Evolutionary conservation across 2,113 vertebrate species (phyloP).

Genomic region (Oryzias curvinotus): DNA sequence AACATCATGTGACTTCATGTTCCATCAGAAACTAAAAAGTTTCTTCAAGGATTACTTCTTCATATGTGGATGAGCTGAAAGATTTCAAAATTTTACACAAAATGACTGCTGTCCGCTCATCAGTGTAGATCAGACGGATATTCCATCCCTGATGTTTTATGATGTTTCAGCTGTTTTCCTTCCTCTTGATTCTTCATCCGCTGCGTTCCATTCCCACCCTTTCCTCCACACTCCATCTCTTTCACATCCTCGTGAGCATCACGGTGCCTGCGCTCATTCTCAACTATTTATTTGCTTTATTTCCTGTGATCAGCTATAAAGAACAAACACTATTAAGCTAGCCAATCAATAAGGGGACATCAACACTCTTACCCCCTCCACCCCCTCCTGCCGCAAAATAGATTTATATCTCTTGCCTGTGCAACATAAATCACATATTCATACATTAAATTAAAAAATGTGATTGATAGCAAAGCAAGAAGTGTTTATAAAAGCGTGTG

Average conservation of each 20-base stretch:
- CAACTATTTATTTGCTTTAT: constrained; percentile 78
- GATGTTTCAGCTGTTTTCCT: constrained; percentile 19
- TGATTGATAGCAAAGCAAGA: constrained; percentile 73
- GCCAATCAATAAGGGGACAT: constrained; percentile 81
- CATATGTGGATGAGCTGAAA: constrained; percentile 1
- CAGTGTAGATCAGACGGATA: neutral
- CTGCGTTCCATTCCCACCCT: constrained; percentile 9
- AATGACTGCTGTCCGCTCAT: neutral
- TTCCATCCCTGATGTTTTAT: constrained; percentile 16
- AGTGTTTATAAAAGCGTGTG: constrained; percentile 55
- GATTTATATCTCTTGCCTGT: constrained; percentile 76
- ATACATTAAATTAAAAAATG: constrained; percentile 81
- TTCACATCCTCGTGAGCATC: constrained; percentile 32
- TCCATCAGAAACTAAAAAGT: neutral
- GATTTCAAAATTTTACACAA: too few species aligned
- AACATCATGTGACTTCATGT: constrained; percentile 29
- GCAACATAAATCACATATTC: constrained; percentile 83
- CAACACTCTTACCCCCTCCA: constrained; percentile 62
- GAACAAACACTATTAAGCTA: constrained; percentile 82
- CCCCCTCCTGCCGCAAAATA: constrained; percentile 57
- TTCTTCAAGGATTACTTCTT: constrained; percentile 3
- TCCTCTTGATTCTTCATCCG: constrained; percentile 23
- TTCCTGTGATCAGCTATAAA: constrained; percentile 82
- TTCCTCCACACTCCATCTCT: constrained; percentile 40
- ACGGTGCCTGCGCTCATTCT: constrained; percentile 65